Conservation (phyloP, 2,888 invertebrate species). For the Ametastegia equiseti region DNA sequence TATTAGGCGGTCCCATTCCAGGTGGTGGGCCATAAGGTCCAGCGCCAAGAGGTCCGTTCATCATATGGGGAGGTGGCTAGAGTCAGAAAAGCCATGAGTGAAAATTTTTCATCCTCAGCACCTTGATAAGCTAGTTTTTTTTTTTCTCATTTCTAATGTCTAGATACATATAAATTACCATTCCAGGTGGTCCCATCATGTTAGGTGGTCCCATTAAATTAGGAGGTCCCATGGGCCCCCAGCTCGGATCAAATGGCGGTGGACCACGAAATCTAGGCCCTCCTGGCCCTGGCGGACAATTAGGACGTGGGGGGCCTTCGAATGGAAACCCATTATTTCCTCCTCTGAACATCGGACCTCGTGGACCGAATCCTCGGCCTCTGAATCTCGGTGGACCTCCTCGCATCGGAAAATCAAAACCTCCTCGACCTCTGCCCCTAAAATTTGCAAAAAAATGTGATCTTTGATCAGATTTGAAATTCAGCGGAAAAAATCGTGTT, state of each 20-base stretch:
- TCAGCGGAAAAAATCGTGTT: too few species aligned
- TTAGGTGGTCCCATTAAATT: slow-evolving; percentile 67
- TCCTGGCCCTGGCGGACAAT: slow-evolving; percentile 74
- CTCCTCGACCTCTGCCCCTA: slow-evolving; percentile 75
- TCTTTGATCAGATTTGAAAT: too few species aligned
- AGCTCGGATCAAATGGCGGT: slow-evolving; percentile 83
- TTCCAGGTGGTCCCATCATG: slow-evolving; percentile 76
- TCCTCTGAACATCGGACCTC: slow-evolving; percentile 76
- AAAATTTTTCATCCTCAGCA: slow-evolving; percentile 7
- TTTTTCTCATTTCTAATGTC: background rate
- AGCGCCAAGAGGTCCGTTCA: slow-evolving; percentile 73
- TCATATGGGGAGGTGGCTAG: slow-evolving; percentile 74
- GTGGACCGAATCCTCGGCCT: slow-evolving; percentile 81
- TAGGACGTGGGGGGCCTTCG: slow-evolving; percentile 77
- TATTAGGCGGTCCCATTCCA: slow-evolving; percentile 78
- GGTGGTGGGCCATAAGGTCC: slow-evolving; percentile 77
- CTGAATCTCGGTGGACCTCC: slow-evolving; percentile 82
- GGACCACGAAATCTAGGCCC: slow-evolving; percentile 77
- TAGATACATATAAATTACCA: slow-evolving; percentile 67
- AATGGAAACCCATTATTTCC: slow-evolving; percentile 76
- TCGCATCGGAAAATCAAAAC: slow-evolving; percentile 72
- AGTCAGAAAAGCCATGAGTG: slow-evolving; percentile 29
- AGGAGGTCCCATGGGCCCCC: slow-evolving; percentile 82
- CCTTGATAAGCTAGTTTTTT: slow-evolving; percentile 10
- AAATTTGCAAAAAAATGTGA: slow-evolving; percentile 53